Percentiles rank a stretch among this genome's conserved stretches.
Evolutionary conservation across 1,140 invertebrate genomes (phyloP).

Genomic region (Oryctes rhinoceros): DNA sequence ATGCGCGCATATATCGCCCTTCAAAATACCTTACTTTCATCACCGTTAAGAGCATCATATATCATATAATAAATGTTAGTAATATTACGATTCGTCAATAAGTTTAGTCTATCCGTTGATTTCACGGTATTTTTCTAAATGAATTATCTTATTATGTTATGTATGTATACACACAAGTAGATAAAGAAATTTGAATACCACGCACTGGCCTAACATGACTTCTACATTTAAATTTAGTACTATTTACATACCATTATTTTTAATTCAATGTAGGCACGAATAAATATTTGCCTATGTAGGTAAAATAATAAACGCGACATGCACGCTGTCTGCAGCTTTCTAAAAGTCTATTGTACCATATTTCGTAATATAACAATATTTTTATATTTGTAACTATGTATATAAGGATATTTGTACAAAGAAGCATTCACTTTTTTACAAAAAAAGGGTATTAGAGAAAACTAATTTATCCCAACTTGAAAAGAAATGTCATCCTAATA

Average conservation of each 20-base stretch:
- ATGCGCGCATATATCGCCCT: background rate
- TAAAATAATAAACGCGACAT: constrained; percentile 10
- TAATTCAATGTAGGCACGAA: background rate
- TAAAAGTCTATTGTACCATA: background rate
- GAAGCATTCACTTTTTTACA: too few species aligned
- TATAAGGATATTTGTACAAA: too few species aligned
- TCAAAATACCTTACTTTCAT: background rate
- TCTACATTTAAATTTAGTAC: background rate
- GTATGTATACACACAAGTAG: background rate
- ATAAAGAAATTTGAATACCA: background rate
- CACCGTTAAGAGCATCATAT: too few species aligned
- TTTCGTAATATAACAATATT: background rate
- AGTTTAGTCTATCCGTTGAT: background rate
- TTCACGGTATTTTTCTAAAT: background rate
- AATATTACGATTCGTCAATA: background rate
- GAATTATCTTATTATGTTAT: background rate
- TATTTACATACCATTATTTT: background rate
- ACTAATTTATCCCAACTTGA: too few species aligned
- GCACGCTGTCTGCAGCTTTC: background rate
- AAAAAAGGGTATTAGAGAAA: too few species aligned
- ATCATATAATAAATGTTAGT: background rate
- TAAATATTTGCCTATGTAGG: background rate
- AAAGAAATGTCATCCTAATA: too few species aligned
- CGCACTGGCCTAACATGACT: background rate
- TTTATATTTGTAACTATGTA: too few species aligned